Base-by-base conservation (phyloP, 2,113 vertebrate species). In the Aspiorhynchus laticeps region DNA sequence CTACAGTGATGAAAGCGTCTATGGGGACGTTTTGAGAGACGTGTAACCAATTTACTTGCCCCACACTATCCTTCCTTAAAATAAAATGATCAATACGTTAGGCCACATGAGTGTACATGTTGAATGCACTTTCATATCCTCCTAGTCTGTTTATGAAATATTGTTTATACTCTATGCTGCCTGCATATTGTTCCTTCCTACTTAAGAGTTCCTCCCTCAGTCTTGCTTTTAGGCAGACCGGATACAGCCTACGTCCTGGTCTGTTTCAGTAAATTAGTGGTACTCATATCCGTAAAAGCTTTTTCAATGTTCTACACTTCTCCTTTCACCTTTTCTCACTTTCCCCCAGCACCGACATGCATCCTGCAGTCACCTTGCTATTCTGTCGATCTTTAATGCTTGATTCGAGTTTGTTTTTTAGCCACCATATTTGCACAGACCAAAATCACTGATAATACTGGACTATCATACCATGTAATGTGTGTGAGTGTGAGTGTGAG, bases 1-100 rank as follows among this genome's bases (percentile, higher is more conserved):
- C 88, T 98, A 98, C 95, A 98, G 97, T 92, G 97, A 98, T 56
- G 97, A 98, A 91, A 98, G 97, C 7, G 97, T 98, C 90, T 98
- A 97, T 14, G 97, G 97, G 88, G 93, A 93, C 92, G 94, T 93
- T 91, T 92, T 93, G 92, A 94, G 91, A 91, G 91, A 93, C 89
- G 93, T 95, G 85, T 95, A 94, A 90, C 88, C 86, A 78, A 31
- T 77, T 36, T 76, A 46, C 63, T 75, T 81, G 51, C 79, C 36
- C 38, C 19, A 65, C 84, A 38, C 12, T 61, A 31, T 3, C 53
- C 17, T 26, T 87, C 85, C 89, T 86, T 89, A 88, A 88, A 85
- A 87, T 87, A 87, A 91, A 95, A 93, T 93, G 92, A 91, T 93
- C 92, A 93, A 93, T 90, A 90, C 19, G n/a, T 53, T 90, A 94